Base-by-base conservation (phyloP, 2,113 vertebrate genomes). In the Trogon surrucura region DNA sequence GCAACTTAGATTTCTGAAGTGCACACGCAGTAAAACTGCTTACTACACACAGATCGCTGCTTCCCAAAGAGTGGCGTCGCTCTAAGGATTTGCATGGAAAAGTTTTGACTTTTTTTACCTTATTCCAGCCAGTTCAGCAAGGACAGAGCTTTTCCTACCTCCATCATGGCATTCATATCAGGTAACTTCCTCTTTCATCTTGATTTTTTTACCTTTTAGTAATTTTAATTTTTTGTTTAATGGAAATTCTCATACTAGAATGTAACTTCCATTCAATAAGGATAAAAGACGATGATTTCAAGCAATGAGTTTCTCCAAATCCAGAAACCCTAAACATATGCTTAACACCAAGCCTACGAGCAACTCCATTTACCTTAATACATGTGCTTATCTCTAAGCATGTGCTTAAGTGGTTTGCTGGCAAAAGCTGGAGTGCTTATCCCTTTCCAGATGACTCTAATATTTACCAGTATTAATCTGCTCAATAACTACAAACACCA, bases 391-490 rank as follows among this genome's bases (percentile, higher is more conserved):
- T 90, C 92, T 88, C 75, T 56, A 71, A 92, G 75, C 88, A 57
- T 71, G 45, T 78, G 56, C 83, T 86, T 93, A 94, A 95, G 93
- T 95, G 92, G 53, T 93, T 95, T 91, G 60, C 13, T 96, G 95
- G 95, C 93, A 96, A 64, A 54, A 78, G 51, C 71, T 80, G 30
- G 41, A 93, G 75, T 27, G 25, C 80, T 88, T 53, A n/a, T 77
- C 27, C 77, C 53, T 56, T 88, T 92, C 92, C 80, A 64, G 82
- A 91, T 92, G 90, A 96, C 85, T 69, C 65, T 90, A 74, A 89
- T 95, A 92, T 92, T 93, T 95, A 84, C 61, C 8, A 5, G 25
- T 57, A 93, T 88, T 93, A 86, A 90, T 74, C 78, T 41, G 16
- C 72, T 79, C 57, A 62, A 29, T 57, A 90, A 45, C 29, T 71